Base-by-base conservation (phyloP, 2,888 invertebrate species). In the Conus canariensis region DNA sequence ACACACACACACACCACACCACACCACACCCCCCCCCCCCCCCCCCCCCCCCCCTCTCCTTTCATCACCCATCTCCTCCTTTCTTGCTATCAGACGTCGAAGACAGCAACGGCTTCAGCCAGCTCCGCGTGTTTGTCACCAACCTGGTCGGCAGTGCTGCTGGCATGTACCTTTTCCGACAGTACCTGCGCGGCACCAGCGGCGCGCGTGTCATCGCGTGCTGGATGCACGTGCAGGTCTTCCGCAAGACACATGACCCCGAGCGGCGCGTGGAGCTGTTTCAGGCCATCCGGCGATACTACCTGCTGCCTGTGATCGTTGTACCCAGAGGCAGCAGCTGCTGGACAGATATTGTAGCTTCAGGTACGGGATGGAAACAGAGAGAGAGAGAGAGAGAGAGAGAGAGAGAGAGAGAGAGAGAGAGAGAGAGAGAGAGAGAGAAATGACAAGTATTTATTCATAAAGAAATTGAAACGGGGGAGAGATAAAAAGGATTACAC, bases 151-250 rank as follows among this genome's bases (percentile, higher is more conserved):
- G 89, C 59, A 85, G 19, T 58, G 89, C 56, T 25, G 89, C 89
- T 16, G 89, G 89, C 58, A 89, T 89, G 89, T 85, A 89, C 77
- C 70, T 89, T n/a, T 89, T 89, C 85, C 85, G 89, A 1, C 25
- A 59, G 59, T 74, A 85, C 59, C 89, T 89, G 25, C 85, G 60
- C 58, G 85, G 59, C 56, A 85, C 70, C 12, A 10, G 56, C 22
- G 89, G 89, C 85, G 58, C 16, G 0, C 85, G 85, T 30, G 85
- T 89, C n/a, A 22, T 64, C 30, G 70, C 60, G 56, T 89, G 89
- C 74, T 85, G 85, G 85, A 67, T 89, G 85, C 85, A 89, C 85
- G 89, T 89, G 85, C 89, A 85, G n/a, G n/a, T 22, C 58, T 89
- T 89, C 85, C 89, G 89, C 58, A 59, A 30, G 56, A 56, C 89